Evolutionary conservation across 2,797 vertebrate genomes (phyloP).

Genomic region (Phalanger gymnotis): DNA sequence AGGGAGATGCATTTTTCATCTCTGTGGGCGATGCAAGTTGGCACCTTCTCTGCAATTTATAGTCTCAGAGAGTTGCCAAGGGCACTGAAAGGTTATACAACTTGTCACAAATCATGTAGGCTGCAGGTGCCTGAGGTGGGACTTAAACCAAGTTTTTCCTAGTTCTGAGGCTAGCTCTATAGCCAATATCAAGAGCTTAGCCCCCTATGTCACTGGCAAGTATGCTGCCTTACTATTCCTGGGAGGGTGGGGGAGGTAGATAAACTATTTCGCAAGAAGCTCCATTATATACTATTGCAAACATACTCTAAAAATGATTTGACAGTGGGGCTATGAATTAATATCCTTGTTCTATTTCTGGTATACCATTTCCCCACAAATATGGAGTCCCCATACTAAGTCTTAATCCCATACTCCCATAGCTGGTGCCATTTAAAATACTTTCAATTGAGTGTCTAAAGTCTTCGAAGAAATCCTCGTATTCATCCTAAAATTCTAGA

Average conservation of each 20-base stretch:
- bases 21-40: neutral
- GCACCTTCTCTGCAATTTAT: neutral
- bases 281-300: neutral
- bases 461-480: neutral
- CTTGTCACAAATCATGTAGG: neutral
- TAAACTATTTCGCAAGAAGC: neutral
- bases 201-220: neutral
- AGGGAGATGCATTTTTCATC: neutral
- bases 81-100: neutral
- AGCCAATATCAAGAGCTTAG: neutral
- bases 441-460: slow-evolving; percentile 15
- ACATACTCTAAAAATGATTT: slow-evolving; percentile 24
- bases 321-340: neutral
- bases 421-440: neutral
- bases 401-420: slow-evolving; percentile 2
- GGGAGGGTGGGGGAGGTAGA: neutral
- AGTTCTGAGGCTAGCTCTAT: neutral
- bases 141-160: neutral
- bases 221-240: neutral
- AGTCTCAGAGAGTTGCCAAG: neutral
- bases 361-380: slow-evolving; percentile 3
- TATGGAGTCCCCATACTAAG: slow-evolving; percentile 14
- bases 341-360: neutral
- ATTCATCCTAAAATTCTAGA: slow-evolving; percentile 24
- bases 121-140: neutral